Base-by-base conservation (phyloP, 1,140 invertebrate species). In the Uloborus diversus region DNA sequence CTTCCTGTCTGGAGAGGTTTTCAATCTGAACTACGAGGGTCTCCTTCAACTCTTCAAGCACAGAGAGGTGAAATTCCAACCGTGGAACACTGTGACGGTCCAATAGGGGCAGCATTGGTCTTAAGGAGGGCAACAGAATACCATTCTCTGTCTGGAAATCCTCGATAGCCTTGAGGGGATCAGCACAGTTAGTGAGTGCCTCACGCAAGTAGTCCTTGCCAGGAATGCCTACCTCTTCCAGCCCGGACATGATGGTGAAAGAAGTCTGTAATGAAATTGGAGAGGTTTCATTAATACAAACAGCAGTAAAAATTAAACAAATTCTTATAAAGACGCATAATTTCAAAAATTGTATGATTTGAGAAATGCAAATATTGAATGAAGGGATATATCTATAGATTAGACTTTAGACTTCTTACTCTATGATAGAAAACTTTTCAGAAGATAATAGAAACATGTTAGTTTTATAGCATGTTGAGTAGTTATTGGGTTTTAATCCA, bases 111-210 rank as follows among this genome's bases (percentile, higher is more conserved):
- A 99, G 86, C 93, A 98, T 98, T 30, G 96, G 95, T 61, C 95
- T 88, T 35, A 99, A 87, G 0, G 96, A 98, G 1, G 96, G 96
- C 42, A 99, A 87, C 42, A 98, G 87, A 82, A 99, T 96, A 49
- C 92, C 90, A 82, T 85, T 85, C 71, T 85, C 83, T 9, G 42
- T 65, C 81, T 99, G 97, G 90, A 99, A 99, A 88, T 97, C 96
- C 89, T 98, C 95, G 82, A 98, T 98, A 49, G 96, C 96, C 89
- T 96, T 96, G 3, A 98, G 85, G 17, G 96, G 96, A 89, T 99
- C 96, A 1, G 95, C 95, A 86, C 96, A 98, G 84, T 95, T 97
- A 27, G 96, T 97, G 2, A 99, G 88, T 56, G 96, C 93, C 86
- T 98, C 95, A 78, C 94, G 90, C 13, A 99, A 88, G 86, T 92